Evolutionary conservation across 2,888 invertebrate genomes (phyloP), one percentile per base, ranked within the genome.

Genomic region (Trissoscelio sp.): DNA sequence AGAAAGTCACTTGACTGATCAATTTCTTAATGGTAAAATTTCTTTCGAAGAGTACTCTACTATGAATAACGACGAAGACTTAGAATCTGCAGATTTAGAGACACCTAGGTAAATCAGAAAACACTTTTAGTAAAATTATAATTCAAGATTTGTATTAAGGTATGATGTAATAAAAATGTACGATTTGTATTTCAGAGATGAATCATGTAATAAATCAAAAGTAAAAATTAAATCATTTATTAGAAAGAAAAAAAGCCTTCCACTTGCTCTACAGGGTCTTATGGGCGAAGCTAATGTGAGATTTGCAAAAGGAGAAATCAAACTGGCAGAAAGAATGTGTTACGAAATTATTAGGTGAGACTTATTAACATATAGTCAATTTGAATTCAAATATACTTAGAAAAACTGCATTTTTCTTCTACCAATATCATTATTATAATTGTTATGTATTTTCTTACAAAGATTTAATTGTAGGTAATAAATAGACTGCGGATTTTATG

Each of bases 201-300:
- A n/a, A n/a, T n/a, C n/a, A n/a, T n/a, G n/a, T n/a, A n/a, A 28
- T 28, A 28, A 28, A 28, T 28, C 7, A 28, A 44, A 44, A 44
- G 20, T 18, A 16, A 7, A 44, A 44, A 42, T 42, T 42, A 28
- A 28, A 28, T 53, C 11, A 14, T 28, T n/a, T 9, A 42, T 11
- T 18, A 82, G 77, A 55, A 82, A 87, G 22, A 87, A 87, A 39
- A 89, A 88, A 67, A 91, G 89, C 70, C 90, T 96, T 20, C 94
- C 95, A 1, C 92, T 94, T 1, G 95, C 95, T 57, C 92, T 97
- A 4, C 93, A 95, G 87, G 97, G 97, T 18, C 92, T 98, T 14
- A 97, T 98, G 96, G 98, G 98, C n/a, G 97, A 98, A 92, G 98
- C 98, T 0, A 98, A 98, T 92, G 92, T 98, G 51, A 93, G 96